Conservation (phyloP, 2,888 invertebrate genomes). For the Drosophila anomelani region DNA sequence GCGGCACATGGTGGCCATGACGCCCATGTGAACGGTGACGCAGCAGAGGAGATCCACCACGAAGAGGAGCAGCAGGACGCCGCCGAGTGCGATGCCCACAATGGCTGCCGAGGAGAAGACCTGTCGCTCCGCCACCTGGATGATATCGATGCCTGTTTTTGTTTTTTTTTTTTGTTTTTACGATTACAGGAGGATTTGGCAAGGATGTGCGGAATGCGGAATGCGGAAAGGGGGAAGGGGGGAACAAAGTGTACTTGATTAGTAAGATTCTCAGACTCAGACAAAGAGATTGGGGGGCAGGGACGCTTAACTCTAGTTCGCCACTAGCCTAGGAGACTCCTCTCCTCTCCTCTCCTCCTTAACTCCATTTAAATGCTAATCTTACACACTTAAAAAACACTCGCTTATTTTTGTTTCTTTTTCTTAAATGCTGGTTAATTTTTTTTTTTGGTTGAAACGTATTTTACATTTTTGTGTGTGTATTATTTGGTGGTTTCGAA, state of each 20-base stretch:
- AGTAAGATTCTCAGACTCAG: slow-evolving; percentile 59
- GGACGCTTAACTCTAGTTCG: slow-evolving; percentile 23
- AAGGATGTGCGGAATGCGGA: slow-evolving; percentile 12
- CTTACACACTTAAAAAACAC: slow-evolving; percentile 32
- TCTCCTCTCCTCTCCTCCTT: slow-evolving; percentile 21
- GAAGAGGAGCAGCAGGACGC: slow-evolving; percentile 91
- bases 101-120: slow-evolving; percentile 87
- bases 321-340: slow-evolving; percentile 19
- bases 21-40: slow-evolving; percentile 88
- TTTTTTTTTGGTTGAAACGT: not conserved
- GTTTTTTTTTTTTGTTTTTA: not conserved
- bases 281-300: not conserved
- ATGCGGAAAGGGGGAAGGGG: slow-evolving; percentile 8
- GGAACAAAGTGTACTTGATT: slow-evolving; percentile 50
- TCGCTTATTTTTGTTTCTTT: slow-evolving; percentile 3
- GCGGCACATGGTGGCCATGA: slow-evolving; percentile 89
- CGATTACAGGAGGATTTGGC: slow-evolving; percentile 7
- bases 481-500: slow-evolving; percentile 46
- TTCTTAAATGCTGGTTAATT: slow-evolving; percentile 35
- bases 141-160: slow-evolving; percentile 82
- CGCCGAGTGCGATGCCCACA: slow-evolving; percentile 93
- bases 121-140: slow-evolving; percentile 82
- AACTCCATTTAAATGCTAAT: slow-evolving; percentile 23
- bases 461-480: slow-evolving; percentile 77
- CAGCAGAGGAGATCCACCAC: slow-evolving; percentile 94